These are phyloP conservation scores for Pseudomyrmex dendroicus DNA, from an alignment of 1,140 invertebrate species.

Conservation along the genomic window DNA sequence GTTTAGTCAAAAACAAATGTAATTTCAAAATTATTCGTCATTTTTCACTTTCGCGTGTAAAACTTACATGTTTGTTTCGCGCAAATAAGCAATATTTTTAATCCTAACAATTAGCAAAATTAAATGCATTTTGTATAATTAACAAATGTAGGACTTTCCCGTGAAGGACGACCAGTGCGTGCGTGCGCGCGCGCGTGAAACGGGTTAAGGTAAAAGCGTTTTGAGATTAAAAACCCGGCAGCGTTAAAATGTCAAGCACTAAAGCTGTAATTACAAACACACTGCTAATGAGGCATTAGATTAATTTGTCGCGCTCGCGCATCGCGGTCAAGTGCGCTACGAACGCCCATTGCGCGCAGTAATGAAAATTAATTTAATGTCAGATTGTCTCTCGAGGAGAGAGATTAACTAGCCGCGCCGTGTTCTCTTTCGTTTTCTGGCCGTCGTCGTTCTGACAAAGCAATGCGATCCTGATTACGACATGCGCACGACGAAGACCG, in stretches of 20 bases:
- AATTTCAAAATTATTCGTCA: slow-evolving; percentile 4
- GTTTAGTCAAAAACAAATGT: background rate
- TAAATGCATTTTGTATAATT: slow-evolving; percentile 3
- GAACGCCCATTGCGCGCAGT: slow-evolving; percentile 22
- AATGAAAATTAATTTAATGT: slow-evolving; percentile 55
- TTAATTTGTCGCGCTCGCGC: slow-evolving; percentile 26
- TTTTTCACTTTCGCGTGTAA: background rate
- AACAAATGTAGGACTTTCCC: background rate
- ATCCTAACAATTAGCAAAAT: background rate
- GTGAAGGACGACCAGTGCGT: background rate
- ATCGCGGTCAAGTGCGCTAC: slow-evolving; percentile 23
- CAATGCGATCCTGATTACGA: slow-evolving; percentile 6
- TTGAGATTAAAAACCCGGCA: slow-evolving; percentile 4
- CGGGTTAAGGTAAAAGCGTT: slow-evolving; percentile 23
- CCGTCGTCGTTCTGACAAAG: slow-evolving; percentile 8
- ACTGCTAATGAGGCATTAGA: slow-evolving; percentile 34
- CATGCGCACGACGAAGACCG: background rate
- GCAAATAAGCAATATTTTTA: slow-evolving; percentile 2
- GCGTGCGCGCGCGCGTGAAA: background rate
- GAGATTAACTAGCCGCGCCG: slow-evolving; percentile 60
- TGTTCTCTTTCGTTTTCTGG: background rate
- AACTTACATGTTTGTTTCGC: too few relatives aligned
- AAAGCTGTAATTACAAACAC: slow-evolving; percentile 33
- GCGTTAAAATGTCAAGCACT: slow-evolving; percentile 24
- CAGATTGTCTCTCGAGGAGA: slow-evolving; percentile 51